Conservation (phyloP, 2,888 invertebrate genomes). For the Pharmacophagus antenor region DNA sequence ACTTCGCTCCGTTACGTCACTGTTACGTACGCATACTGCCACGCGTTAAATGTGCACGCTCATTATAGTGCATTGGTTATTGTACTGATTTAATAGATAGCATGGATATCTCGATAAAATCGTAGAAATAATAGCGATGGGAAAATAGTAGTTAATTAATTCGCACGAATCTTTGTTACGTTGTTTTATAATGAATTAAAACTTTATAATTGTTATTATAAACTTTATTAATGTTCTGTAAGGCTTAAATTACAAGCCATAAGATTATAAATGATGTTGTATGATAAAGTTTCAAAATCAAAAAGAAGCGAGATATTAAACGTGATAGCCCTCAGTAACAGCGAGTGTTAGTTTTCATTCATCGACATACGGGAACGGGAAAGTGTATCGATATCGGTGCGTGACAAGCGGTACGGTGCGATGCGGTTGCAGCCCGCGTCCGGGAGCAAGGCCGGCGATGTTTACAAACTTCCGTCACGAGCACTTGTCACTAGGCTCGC, state of each 20-base stretch:
- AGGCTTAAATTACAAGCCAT: too few relatives aligned
- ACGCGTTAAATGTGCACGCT: conserved; percentile 29
- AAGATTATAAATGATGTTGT: too few relatives aligned
- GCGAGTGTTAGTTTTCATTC: conserved; percentile 61
- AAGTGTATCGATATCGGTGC: conserved; percentile 60
- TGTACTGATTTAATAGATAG: neutral
- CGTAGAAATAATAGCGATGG: conserved; percentile 11
- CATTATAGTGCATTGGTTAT: conserved; percentile 16
- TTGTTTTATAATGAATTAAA: neutral
- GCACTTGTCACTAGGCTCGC: conserved; percentile 60
- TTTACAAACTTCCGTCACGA: conserved; percentile 78
- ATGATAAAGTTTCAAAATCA: too few relatives aligned
- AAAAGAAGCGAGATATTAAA: neutral
- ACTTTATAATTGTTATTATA: too few relatives aligned
- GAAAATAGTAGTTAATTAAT: neutral
- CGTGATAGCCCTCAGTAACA: conserved; percentile 32
- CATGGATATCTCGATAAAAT: conserved; percentile 7
- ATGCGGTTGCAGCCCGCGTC: conserved; percentile 48
- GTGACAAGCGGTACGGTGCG: conserved; percentile 45
- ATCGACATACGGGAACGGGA: conserved; percentile 53
- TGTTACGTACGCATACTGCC: conserved; percentile 18
- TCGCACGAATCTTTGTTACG: neutral
- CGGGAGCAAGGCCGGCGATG: conserved; percentile 74
- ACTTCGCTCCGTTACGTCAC: conserved; percentile 34
- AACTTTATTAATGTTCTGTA: too few relatives aligned